These are phyloP conservation scores for Drosophila subobscura DNA, from an alignment of 1,140 invertebrate species.

Conservation along the genomic window DNA sequence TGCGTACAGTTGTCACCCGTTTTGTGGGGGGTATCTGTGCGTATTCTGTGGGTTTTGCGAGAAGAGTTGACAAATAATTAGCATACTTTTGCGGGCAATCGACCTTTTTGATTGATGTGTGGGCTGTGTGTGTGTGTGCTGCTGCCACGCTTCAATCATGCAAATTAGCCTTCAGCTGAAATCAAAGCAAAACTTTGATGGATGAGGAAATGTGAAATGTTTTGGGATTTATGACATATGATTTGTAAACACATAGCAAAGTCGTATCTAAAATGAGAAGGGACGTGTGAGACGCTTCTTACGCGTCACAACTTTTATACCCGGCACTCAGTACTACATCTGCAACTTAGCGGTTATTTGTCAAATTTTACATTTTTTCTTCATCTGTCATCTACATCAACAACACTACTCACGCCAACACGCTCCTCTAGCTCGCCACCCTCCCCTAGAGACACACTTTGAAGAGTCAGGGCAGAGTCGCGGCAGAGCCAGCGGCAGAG, in stretches of 20 bases:
- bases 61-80: slow-evolving; percentile 30
- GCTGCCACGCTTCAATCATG: slow-evolving; percentile 32
- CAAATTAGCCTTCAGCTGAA: slow-evolving; percentile 47
- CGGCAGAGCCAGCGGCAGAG: too few species aligned
- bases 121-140: neutral
- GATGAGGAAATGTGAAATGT: slow-evolving; percentile 32
- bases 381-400: too few species aligned
- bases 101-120: slow-evolving; percentile 40
- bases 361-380: too few species aligned
- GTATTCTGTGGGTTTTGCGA: slow-evolving; percentile 1
- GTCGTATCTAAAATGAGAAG: slow-evolving; percentile 19
- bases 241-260: neutral
- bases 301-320: too few species aligned
- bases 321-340: too few species aligned
- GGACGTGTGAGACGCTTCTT: too few species aligned
- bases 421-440: too few species aligned
- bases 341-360: too few species aligned
- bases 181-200: slow-evolving; percentile 37
- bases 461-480: too few species aligned
- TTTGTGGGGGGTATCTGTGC: neutral
- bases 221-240: neutral
- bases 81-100: slow-evolving; percentile 36
- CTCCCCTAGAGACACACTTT: too few species aligned
- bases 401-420: too few species aligned
- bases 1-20: neutral